Conservation (phyloP, 2,113 vertebrate genomes). For the Perccottus glenii region DNA sequence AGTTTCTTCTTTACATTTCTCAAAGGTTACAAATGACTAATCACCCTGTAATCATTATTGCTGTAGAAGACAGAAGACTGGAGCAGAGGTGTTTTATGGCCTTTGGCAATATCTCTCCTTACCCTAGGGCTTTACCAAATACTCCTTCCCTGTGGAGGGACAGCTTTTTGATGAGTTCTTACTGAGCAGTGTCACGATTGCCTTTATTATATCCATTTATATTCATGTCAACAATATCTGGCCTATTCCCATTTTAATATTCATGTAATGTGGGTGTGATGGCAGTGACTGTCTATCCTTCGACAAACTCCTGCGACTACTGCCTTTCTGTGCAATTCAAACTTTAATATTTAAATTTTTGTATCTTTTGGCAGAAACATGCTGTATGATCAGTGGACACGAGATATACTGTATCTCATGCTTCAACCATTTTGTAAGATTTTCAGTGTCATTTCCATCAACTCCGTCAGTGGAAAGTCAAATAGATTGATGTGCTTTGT, state of each 20-base stretch:
- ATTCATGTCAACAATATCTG: slow-evolving; percentile 48
- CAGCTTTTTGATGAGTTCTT: slow-evolving; percentile 48
- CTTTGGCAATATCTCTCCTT: slow-evolving; percentile 21
- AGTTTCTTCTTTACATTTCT: neutral
- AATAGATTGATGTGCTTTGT: slow-evolving; percentile 41
- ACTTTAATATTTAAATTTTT: too few relatives aligned
- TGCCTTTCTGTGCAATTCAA: too few relatives aligned
- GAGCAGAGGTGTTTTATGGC: slow-evolving; percentile 36
- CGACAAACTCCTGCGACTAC: slow-evolving; percentile 21
- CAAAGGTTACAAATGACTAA: slow-evolving; percentile 1
- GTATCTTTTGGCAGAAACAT: neutral
- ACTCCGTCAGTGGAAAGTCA: slow-evolving; percentile 43
- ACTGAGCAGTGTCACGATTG: slow-evolving; percentile 8
- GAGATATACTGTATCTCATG: neutral
- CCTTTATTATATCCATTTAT: slow-evolving; percentile 43
- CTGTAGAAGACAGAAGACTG: slow-evolving; percentile 20
- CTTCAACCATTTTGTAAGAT: neutral
- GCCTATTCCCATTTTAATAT: slow-evolving; percentile 41
- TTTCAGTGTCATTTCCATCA: slow-evolving; percentile 12
- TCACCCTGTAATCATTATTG: slow-evolving; percentile 43
- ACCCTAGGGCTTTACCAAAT: slow-evolving; percentile 16
- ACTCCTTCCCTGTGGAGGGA: slow-evolving; percentile 13
- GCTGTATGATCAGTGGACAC: slow-evolving; percentile 9
- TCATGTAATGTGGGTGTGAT: slow-evolving; percentile 22
- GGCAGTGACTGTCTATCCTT: slow-evolving; percentile 36